Evolutionary conservation across 2,113 vertebrate species (phyloP).

Genomic region (Romanogobio albipinnatus): DNA sequence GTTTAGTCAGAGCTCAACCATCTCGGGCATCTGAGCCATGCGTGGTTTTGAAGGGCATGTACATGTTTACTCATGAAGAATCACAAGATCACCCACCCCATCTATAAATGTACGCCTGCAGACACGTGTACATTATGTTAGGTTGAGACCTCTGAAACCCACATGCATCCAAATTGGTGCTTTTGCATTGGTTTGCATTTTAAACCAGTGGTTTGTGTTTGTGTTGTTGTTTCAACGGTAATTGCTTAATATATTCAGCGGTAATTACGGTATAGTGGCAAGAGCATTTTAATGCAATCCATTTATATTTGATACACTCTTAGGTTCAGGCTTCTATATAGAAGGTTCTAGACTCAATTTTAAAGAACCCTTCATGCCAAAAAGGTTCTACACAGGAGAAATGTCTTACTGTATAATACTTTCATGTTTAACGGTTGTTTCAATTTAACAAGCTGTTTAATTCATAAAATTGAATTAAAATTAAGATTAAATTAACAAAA

Average conservation of each 20-base stretch:
- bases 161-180: background rate
- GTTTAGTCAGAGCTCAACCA: constrained; percentile 52
- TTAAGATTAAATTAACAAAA: no score
- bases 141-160: constrained; percentile 27
- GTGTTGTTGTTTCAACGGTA: background rate
- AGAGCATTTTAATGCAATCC: background rate
- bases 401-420: no score
- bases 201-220: background rate
- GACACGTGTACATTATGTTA: background rate
- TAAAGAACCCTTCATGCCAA: no score
- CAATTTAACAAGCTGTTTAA: no score
- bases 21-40: constrained; percentile 44
- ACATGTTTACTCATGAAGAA: constrained; percentile 26
- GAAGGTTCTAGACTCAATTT: no score
- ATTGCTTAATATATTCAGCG: background rate
- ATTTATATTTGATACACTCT: no score
- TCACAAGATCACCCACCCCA: constrained; percentile 11
- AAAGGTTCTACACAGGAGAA: no score
- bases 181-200: background rate
- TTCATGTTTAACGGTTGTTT: no score
- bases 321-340: no score
- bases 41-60: constrained; percentile 13
- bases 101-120: background rate
- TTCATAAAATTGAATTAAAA: no score
- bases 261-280: background rate